Conservation (phyloP, 1,140 invertebrate species). For the Drosophila guanche region DNA sequence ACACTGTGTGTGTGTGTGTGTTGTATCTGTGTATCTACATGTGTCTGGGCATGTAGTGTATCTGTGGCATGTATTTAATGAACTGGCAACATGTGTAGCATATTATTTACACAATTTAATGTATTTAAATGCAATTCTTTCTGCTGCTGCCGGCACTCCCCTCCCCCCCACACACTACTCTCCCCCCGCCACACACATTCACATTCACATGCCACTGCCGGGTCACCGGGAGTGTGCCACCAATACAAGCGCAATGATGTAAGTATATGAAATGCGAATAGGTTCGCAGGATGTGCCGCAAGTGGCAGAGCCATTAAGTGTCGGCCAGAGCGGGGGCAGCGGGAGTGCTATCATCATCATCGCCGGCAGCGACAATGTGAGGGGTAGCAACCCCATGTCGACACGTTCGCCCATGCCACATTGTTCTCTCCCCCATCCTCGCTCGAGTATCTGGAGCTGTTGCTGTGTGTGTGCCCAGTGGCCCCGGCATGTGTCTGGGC, state of each 20-base stretch:
- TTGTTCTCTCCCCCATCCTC: conserved; percentile 30
- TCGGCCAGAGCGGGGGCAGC: conserved; percentile 10
- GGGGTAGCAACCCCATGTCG: conserved; percentile 46
- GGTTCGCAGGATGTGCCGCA: conserved; percentile 81
- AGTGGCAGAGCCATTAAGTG: conserved; percentile 66
- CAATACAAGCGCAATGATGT: conserved; percentile 79
- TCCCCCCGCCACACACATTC: conserved; percentile 15
- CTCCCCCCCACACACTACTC: neutral
- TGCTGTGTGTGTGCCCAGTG: conserved; percentile 18
- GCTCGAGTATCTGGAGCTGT: conserved; percentile 14
- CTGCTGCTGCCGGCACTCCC: conserved; percentile 15
- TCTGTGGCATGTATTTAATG: conserved; percentile 82
- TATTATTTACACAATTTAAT: conserved; percentile 83
- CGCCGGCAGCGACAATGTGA: conserved; percentile 37
- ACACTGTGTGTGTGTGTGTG: neutral
- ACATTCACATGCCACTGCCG: conserved; percentile 9
- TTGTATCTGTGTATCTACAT: conserved; percentile 45
- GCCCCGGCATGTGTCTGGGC: conserved; percentile 36
- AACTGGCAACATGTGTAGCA: conserved; percentile 82
- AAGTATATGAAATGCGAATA: conserved; percentile 84
- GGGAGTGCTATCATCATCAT: conserved; percentile 47
- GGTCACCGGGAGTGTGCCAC: conserved; percentile 49
- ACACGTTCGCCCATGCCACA: conserved; percentile 44
- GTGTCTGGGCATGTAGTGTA: conserved; percentile 76
- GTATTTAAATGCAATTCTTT: conserved; percentile 82